A percentile compares a stretch with the other conserved stretches of the same genome.
Conservation (phyloP, 1,140 invertebrate genomes). For the Berghia stephanieae region DNA sequence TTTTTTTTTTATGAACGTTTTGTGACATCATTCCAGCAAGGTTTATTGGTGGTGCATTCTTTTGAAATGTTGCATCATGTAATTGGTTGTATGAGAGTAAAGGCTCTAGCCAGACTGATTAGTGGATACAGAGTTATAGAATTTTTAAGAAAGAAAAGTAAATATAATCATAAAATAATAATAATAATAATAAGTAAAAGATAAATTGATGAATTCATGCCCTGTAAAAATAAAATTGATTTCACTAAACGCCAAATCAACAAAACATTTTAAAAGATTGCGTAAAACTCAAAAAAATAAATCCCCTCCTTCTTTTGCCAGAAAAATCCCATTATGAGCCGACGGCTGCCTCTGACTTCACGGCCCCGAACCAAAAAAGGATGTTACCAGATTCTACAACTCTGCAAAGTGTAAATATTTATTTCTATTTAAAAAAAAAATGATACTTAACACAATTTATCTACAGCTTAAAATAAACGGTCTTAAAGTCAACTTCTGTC, state of each 20-base stretch:
- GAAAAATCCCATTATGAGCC: conserved; percentile 42
- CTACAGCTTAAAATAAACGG: background rate
- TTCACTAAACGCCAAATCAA: no score
- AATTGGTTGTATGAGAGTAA: no score
- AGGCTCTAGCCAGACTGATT: no score
- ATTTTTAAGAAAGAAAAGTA: no score
- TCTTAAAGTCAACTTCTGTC: background rate
- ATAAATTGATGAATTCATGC: background rate
- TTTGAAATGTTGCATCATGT: no score
- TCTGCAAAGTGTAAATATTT: conserved; percentile 51
- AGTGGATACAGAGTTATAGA: no score
- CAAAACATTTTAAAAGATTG: no score
- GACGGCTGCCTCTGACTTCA: conserved; percentile 45
- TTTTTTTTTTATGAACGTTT: no score
- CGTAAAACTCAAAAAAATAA: background rate
- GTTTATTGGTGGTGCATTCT: no score
- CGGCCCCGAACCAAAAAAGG: conserved; percentile 44
- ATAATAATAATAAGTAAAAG: background rate
- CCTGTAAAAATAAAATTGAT: background rate
- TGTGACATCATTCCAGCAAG: no score
- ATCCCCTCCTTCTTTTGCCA: conserved; percentile 11
- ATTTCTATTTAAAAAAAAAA: no score
- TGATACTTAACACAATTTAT: background rate
- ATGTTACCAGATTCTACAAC: conserved; percentile 45
- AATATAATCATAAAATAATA: no score